A percentile compares a stretch with the other conserved stretches of the same genome.
phyloP scores from a whole-genome alignment of 2,888 invertebrate genomes.

The Metopia argyrocephala region DNA sequence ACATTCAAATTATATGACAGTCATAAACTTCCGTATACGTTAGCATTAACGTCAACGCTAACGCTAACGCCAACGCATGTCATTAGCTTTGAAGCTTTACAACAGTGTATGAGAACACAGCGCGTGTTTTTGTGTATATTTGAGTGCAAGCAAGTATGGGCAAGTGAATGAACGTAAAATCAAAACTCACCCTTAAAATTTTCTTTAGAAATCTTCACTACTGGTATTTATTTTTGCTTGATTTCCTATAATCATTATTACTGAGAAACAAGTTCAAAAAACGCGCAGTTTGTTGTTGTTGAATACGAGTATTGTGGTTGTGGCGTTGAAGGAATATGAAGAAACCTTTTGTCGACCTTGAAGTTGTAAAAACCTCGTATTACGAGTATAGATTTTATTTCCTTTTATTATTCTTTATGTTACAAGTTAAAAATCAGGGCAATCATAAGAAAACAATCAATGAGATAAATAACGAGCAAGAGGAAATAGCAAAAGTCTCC shows the following conservation, averaged over 20 bases:
- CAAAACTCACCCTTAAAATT: constrained; percentile 42
- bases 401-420: not conserved
- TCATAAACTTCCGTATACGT: constrained; percentile 35
- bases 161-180: not conserved
- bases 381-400: not conserved
- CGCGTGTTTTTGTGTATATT: not conserved
- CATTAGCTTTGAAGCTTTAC: constrained; percentile 54
- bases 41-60: not conserved
- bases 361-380: constrained; percentile 41
- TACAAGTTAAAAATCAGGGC: no score
- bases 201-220: no score
- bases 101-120: no score
- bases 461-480: no score
- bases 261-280: constrained; percentile 30
- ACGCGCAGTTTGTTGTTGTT: constrained; percentile 13
- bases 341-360: constrained; percentile 52
- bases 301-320: not conserved
- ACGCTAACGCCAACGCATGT: constrained; percentile 52
- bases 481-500: no score
- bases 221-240: not conserved
- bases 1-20: no score
- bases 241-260: not conserved
- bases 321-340: not conserved
- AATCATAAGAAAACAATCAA: no score
- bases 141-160: not conserved